A percentile compares a stretch with the other conserved stretches of the same genome.
These are phyloP conservation scores for Heliconius ismenius DNA, from an alignment of 2,888 invertebrate genomes.

Conservation along the genomic window DNA sequence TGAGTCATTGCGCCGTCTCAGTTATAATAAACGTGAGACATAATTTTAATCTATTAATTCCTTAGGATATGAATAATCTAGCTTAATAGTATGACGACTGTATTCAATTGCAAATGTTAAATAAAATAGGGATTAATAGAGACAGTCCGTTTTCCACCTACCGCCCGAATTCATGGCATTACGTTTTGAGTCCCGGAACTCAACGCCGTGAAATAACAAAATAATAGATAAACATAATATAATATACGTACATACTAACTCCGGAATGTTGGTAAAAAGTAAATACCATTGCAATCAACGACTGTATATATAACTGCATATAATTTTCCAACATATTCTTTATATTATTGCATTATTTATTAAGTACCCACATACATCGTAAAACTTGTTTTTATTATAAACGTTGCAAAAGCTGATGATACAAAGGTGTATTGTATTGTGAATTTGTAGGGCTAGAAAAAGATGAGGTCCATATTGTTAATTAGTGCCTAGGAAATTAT, in stretches of 20 bases:
- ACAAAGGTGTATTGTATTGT: conserved; percentile 5
- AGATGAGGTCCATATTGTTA: neutral
- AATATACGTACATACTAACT: neutral
- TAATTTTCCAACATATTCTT: conserved; percentile 6
- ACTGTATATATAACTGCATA: neutral
- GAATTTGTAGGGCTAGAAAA: neutral
- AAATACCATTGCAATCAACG: conserved; percentile 17
- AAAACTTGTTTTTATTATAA: conserved; percentile 16
- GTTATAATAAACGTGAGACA: conserved; percentile 28
- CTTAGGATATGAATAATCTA: conserved; percentile 33
- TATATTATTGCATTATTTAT: conserved; percentile 19
- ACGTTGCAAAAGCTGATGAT: neutral
- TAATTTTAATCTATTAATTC: conserved; percentile 24
- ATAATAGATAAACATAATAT: neutral
- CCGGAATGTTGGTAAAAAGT: conserved; percentile 12
- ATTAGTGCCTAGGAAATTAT: neutral
- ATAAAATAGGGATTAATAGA: neutral
- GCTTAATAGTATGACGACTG: neutral
- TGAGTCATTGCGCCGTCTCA: conserved; percentile 24
- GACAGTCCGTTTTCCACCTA: neutral
- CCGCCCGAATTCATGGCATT: neutral
- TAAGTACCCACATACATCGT: conserved; percentile 6
- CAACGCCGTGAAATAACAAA: neutral
- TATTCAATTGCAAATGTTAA: neutral
- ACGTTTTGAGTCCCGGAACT: neutral